phyloP scores from a whole-genome alignment of 1,140 invertebrate species.

The Dolichoris vasculosae region DNA sequence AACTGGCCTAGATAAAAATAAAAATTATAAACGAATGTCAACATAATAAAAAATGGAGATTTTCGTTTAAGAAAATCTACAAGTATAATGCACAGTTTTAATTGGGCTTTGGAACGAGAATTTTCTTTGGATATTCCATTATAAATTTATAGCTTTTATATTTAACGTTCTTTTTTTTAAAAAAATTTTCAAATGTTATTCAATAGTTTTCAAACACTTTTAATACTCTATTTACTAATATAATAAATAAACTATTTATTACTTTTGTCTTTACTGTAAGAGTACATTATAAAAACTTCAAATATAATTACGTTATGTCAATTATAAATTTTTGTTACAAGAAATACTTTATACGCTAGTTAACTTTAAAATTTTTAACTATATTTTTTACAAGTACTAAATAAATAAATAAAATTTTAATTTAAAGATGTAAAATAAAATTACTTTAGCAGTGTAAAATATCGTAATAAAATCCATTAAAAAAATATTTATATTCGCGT shows the following conservation, averaged over 20 bases:
- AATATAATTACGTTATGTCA: too few relatives aligned
- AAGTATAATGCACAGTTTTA: background rate
- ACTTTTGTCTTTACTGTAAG: too few relatives aligned
- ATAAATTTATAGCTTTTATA: background rate
- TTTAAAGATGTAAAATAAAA: too few relatives aligned
- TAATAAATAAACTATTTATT: background rate
- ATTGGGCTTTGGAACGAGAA: background rate
- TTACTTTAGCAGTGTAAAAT: too few relatives aligned
- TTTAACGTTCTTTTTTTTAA: background rate
- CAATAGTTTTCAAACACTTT: background rate
- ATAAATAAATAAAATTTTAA: too few relatives aligned
- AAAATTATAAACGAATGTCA: background rate
- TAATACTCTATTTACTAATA: background rate
- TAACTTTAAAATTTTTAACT: too few relatives aligned
- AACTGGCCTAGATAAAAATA: background rate
- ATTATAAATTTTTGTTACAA: too few relatives aligned
- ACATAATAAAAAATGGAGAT: background rate
- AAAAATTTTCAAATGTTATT: background rate
- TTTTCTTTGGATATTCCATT: background rate
- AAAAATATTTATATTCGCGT: background rate
- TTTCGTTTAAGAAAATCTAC: background rate
- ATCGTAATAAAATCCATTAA: background rate
- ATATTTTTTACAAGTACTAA: too few relatives aligned
- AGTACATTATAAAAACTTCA: too few relatives aligned
- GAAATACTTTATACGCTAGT: too few relatives aligned